Evolutionary conservation across 2,888 invertebrate species (phyloP), one percentile per base, ranked within the genome.

Genomic region (Drosophila setosimentum): DNA sequence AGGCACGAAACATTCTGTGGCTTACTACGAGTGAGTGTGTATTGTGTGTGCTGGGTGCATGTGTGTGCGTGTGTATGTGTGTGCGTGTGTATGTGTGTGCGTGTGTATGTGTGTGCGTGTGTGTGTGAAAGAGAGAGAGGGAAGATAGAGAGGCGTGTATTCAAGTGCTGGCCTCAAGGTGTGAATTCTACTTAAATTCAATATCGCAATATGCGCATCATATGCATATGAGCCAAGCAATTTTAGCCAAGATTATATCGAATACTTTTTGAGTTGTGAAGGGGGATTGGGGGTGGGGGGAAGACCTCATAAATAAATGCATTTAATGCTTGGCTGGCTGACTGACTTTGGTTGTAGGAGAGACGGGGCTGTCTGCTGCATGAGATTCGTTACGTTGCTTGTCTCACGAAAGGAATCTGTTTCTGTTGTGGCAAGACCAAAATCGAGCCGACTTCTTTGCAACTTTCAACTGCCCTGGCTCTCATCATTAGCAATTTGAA

Each of bases 401-500:
- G 85, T 85, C 91, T 90, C 85, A 85, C 85, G 91, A 79, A 90
- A 90, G 89, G 76, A 89, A 85, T 90, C 85, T 45, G 45, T 45
- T 84, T 63, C 27, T 27, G 49, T 24, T 67, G 63, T 37, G 50
- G 50, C 50, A 50, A n/a, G 67, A 42, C 67, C 68, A 66, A 63
- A 45, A 45, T 45, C 45, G 59, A 54, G 73, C 81, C 21, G 21
- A 33, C 24, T 33, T 66, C 48, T 10, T 27, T 35, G 57, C 29
- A 45, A 45, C 27, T 24, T 35, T 6, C 63, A 40, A 48, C 45
- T 30, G 13, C 54, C 32, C 37, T 45, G 68, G 68, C 75, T 89
- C 83, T 89, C 85, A 85, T 90, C 91, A 85, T 85, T 85, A 85
- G 79, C 89, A 85, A 89, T 85, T 85, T 85, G 85, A 90, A 85